Evolutionary conservation across 2,888 invertebrate genomes (phyloP).

Genomic region (Halictus quadricinctus): DNA sequence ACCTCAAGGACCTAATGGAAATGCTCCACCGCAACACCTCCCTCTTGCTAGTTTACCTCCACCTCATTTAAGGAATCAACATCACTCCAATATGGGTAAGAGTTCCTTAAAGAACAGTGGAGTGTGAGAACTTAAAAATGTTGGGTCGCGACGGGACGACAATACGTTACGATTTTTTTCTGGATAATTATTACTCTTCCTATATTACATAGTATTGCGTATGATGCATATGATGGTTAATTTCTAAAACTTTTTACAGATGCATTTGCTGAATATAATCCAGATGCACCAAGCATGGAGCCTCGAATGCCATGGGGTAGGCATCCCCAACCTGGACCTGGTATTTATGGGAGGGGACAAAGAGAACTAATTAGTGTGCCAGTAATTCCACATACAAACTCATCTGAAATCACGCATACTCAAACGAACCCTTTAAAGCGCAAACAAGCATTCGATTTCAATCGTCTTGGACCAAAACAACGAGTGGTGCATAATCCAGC

Average conservation of each 20-base stretch:
- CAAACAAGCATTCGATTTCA: constrained; percentile 88
- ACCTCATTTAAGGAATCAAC: constrained; percentile 81
- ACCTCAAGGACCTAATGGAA: constrained; percentile 79
- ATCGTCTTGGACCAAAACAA: constrained; percentile 86
- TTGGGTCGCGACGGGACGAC: too few species aligned
- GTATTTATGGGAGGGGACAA: constrained; percentile 82
- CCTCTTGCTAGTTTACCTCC: constrained; percentile 81
- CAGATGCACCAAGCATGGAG: constrained; percentile 90
- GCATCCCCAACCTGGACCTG: constrained; percentile 75
- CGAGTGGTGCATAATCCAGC: constrained; percentile 81
- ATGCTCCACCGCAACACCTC: constrained; percentile 80
- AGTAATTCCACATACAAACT: constrained; percentile 84
- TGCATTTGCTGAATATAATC: constrained; percentile 88
- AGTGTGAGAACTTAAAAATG: neutral
- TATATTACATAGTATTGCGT: too few species aligned
- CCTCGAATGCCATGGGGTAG: constrained; percentile 81
- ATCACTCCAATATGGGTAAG: constrained; percentile 81
- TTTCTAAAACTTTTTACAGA: constrained; percentile 63
- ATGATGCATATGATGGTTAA: neutral
- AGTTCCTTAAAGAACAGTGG: neutral
- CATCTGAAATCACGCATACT: constrained; percentile 76
- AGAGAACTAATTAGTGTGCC: constrained; percentile 91
- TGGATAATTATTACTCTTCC: too few species aligned
- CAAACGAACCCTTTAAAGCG: constrained; percentile 81
- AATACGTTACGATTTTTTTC: too few species aligned